A percentile compares a stretch with the other conserved stretches of the same genome.
These are phyloP conservation scores for Steatornis caripensis DNA, from an alignment of 2,113 vertebrate genomes.

Conservation along the genomic window DNA sequence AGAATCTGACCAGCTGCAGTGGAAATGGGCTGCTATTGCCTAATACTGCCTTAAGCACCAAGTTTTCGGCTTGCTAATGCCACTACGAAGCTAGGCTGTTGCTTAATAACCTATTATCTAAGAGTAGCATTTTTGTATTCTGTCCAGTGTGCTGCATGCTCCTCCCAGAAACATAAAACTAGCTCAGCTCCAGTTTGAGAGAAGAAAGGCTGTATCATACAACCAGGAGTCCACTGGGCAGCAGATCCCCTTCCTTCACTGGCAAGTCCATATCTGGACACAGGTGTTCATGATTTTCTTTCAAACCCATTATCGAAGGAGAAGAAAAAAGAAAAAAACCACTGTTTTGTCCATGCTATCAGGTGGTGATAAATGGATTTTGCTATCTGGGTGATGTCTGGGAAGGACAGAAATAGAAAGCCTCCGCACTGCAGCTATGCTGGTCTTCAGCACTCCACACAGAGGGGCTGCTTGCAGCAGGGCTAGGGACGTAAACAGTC, in stretches of 20 bases:
- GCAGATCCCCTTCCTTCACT: not conserved
- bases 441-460: not conserved
- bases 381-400: not conserved
- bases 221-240: not conserved
- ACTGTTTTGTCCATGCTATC: not conserved
- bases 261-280: not conserved
- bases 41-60: not conserved
- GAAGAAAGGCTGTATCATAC: not conserved
- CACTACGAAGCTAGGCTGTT: not conserved
- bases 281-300: not conserved
- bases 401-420: not conserved
- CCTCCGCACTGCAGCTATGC: not conserved
- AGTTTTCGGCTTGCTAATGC: not conserved
- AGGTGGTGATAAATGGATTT: not conserved
- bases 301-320: not conserved
- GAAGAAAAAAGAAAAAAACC: not conserved
- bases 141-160: not conserved
- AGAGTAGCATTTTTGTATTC: not conserved
- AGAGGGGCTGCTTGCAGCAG: not conserved
- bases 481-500: not conserved
- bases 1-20: not conserved
- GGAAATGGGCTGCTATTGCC: not conserved
- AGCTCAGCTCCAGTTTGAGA: not conserved
- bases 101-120: not conserved
- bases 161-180: not conserved